Evolutionary conservation across 2,113 vertebrate species (phyloP).

Genomic region (Pseudorasbora parva): DNA sequence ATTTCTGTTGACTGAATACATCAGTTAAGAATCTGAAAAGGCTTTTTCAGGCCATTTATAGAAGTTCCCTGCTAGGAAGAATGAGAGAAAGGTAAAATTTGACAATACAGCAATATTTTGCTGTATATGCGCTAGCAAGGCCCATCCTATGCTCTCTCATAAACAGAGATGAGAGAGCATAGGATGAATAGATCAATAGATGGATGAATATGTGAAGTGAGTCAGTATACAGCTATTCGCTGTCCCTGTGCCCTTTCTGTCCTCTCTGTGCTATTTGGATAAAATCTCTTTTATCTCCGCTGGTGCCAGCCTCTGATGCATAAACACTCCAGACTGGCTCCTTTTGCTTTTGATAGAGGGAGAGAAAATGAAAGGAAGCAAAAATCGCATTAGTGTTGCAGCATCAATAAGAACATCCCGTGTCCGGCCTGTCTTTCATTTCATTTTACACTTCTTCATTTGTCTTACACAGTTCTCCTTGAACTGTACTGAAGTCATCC

Average conservation of each 20-base stretch:
- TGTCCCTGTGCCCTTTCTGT: constrained; percentile 35
- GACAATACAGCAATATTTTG: not conserved
- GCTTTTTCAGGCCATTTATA: not conserved
- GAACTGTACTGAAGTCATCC: not conserved
- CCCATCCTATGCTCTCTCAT: not conserved
- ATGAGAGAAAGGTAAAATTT: not conserved
- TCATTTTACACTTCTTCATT: constrained; percentile 25
- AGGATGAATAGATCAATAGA: constrained; percentile 6
- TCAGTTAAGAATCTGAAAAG: constrained; percentile 3
- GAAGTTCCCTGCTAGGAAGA: too few relatives aligned
- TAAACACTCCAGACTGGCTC: constrained; percentile 22
- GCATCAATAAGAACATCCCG: not conserved
- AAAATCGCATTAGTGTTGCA: not conserved
- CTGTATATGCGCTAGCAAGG: not conserved
- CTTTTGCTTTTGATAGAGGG: constrained; percentile 17
- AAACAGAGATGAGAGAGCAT: constrained; percentile 3
- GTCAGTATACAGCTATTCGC: constrained; percentile 24
- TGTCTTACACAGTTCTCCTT: not conserved
- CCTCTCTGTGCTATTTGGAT: constrained; percentile 29
- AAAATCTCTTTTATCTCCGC: constrained; percentile 43
- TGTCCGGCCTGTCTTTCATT: not conserved
- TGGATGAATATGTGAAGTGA: constrained; percentile 14
- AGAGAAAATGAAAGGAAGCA: constrained; percentile 26
- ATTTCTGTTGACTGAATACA: constrained; percentile 53
- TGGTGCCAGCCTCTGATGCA: constrained; percentile 46